Evolutionary conservation across 2,888 invertebrate species (phyloP), one percentile per base, ranked within the genome.

Genomic region (Elysia crispata): DNA sequence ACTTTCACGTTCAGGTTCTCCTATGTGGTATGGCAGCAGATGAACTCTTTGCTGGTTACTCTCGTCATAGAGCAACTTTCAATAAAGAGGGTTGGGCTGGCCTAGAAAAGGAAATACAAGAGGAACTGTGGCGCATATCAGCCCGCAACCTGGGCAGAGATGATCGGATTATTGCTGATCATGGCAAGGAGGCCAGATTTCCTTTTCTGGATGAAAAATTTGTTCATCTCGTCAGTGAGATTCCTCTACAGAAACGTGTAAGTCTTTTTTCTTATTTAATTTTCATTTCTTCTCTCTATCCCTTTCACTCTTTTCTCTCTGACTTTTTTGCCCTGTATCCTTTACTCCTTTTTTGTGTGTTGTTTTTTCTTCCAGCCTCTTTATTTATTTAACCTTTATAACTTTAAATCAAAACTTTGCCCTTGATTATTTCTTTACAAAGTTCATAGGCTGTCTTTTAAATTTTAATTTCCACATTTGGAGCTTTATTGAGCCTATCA

Each of bases 11-110:
- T 0, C 86, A 96, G 96, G 94, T 97, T 28, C 92, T 97, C 81
- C 92, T 98, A 85, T 93, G 96, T 86, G 99, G 99, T 54, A 97
- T 97, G 93, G 99, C 99, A 11, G 98, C 99, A 0, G 99, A 99
- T 94, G 99, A 99, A 93, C 94, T 98, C 83, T 96, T 99, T 90
- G 98, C 97, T 73, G 99, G 99, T 1, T 99, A 99, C 90, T 95
- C 95, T 54, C 94, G 97, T 81, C 98, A 99, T 90, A 94, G 97
- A 87, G 95, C 95, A 91, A 85, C 93, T 93, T 87, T 94, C 93
- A 87, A 86, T 90, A 91, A 84, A 80, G 81, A 81, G 20, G 70
- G 76, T 15, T 76, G 94, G 94, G 82, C 87, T 54, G 94, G 94
- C 5, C 92, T 95, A 1, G 89, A 92, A 13, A 92, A 93, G 77